Base-by-base conservation (phyloP, 2,888 invertebrate genomes). In the Drosophila recens region DNA sequence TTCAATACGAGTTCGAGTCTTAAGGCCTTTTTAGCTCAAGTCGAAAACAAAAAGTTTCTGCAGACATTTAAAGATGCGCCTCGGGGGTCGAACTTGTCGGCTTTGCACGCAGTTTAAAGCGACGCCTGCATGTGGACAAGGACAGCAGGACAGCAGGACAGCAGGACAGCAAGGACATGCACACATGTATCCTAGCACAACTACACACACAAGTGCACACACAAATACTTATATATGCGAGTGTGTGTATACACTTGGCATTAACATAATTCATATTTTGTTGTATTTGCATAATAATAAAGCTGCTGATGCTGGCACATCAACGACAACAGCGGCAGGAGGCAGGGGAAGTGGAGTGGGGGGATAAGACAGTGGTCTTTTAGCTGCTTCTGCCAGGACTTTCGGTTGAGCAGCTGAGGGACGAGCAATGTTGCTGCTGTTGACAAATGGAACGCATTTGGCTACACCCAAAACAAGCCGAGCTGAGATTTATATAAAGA, bases 221-320 rank as follows among this genome's bases (percentile, higher is more conserved):
- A 13, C 27, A 57, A 34, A 27, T 13, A 27, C 5, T 5, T 27
- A 13, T 30, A 30, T 36, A 48, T 43, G 42, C 6, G 11, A 33
- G 13, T 45, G 36, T 33, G 23, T 48, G 40, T 82, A 54, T 81
- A 75, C 72, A 58, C 67, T 80, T 77, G 82, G 82, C 75, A 82
- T 82, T 82, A 84, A 79, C 82, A 82, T 82, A 82, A 82, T 84
- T 82, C 84, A 82, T 84, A 82, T 82, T 84, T 82, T 84, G 82
- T 84, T 84, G 82, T 82, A 82, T 82, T 82, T 82, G 82, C 82
- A 84, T 82, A 82, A 82, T 84, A 82, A 82, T 82, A 84, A 78
- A 81, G 82, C 84, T 84, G 82, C 79, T 82, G 82, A 82, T 82
- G 85, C 69, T 66, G 69, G 49, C 66, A 69, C 69, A 69, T 69